phyloP scores from a whole-genome alignment of 2,797 vertebrate species.

The Holocentrus rufus region DNA sequence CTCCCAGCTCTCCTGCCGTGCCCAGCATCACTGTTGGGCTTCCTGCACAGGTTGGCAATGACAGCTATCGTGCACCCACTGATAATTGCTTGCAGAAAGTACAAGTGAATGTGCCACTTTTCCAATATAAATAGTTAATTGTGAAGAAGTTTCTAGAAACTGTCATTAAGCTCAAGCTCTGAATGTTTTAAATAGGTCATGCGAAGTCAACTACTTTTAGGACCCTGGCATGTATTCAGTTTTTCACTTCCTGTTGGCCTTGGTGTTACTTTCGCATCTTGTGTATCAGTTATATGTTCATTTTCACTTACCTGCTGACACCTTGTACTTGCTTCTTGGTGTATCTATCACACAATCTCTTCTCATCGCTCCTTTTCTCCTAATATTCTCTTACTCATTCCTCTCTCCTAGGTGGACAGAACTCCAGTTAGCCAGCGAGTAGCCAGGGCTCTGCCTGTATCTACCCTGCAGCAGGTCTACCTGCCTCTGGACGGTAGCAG shows the following conservation, averaged over 20 bases:
- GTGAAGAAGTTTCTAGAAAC: not conserved
- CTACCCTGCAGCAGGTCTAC: constrained; percentile 76
- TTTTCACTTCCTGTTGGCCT: constrained; percentile 67
- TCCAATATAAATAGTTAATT: not conserved
- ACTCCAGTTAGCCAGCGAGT: constrained; percentile 27
- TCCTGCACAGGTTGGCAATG: constrained; percentile 77
- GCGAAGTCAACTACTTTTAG: constrained; percentile 32
- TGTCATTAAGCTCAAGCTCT: not conserved
- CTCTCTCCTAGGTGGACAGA: constrained; percentile 56
- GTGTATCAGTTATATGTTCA: constrained; percentile 38
- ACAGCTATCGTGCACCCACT: not conserved
- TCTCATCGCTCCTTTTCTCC: not conserved
- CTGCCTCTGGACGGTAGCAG: constrained; percentile 72
- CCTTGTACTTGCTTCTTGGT: not conserved
- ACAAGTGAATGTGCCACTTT: not conserved
- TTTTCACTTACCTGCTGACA: constrained; percentile 22
- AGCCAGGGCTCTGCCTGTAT: constrained; percentile 50
- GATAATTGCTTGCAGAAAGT: constrained; percentile 1
- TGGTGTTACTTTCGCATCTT: constrained; percentile 46
- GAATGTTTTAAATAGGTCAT: constrained; percentile 18
- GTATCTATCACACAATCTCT: not conserved
- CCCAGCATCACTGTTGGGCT: constrained; percentile 87
- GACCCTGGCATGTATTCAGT: too few relatives aligned
- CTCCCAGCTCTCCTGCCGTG: constrained; percentile 73
- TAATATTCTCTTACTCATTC: not conserved